A percentile compares a stretch with the other conserved stretches of the same genome.
Evolutionary conservation across 2,113 vertebrate genomes (phyloP).

Genomic region (Thymallus thymallus): DNA sequence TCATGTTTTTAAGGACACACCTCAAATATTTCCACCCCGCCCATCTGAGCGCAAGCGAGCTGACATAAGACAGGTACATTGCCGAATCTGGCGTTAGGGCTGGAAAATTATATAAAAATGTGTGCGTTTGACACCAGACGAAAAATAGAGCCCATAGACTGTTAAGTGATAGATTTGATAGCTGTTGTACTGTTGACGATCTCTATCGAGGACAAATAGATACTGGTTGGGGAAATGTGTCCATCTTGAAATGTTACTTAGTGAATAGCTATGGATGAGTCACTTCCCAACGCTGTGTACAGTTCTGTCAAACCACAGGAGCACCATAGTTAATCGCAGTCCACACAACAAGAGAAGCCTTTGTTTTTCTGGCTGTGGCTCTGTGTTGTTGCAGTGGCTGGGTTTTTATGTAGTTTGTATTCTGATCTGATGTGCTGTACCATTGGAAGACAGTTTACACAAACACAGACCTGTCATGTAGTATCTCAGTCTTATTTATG

Average conservation of each 20-base stretch:
- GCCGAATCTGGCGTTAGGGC: no score
- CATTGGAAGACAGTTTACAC: slow-evolving; percentile 16
- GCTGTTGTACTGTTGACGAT: neutral
- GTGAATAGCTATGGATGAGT: slow-evolving; percentile 17
- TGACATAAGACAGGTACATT: no score
- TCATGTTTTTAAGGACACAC: no score
- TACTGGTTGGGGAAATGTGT: neutral
- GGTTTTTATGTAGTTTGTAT: neutral
- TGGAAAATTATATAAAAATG: no score
- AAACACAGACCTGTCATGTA: neutral
- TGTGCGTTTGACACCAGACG: no score
- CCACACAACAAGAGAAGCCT: neutral
- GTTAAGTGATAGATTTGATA: neutral
- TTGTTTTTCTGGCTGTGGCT: neutral
- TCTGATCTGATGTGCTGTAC: slow-evolving; percentile 11
- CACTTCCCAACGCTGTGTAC: neutral
- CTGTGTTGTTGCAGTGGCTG: neutral
- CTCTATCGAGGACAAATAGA: neutral
- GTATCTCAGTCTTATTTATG: neutral
- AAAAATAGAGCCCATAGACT: neutral
- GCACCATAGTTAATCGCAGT: neutral
- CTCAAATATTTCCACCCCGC: no score
- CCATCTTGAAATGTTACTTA: neutral
- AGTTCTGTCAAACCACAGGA: slow-evolving; percentile 4
- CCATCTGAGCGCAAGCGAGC: no score